Base-by-base conservation (phyloP, 2,888 invertebrate species). In the Mythimna lalbum region DNA sequence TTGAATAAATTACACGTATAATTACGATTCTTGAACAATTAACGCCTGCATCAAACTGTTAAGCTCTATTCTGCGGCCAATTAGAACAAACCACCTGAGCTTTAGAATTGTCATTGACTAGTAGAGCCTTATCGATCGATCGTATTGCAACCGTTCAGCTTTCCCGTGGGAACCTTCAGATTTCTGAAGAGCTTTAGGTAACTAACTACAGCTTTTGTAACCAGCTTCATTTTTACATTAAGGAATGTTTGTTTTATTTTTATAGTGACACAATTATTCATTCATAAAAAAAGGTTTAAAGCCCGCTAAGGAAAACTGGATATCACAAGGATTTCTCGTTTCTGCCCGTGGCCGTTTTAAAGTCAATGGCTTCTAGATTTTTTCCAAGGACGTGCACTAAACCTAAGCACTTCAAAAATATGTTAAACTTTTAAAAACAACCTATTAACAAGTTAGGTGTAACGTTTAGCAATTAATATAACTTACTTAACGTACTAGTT, bases 151-250 rank as follows among this genome's bases (percentile, higher is more conserved):
- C 59, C 56, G 36, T 69, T 84, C 56, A 65, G 68, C 60, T 76
- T 84, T 73, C 80, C 83, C 82, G 80, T 84, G 85, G 80, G 83
- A 84, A 83, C 66, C 60, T 70, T 49, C 43, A 66, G 52, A 67
- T 73, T 72, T 71, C 81, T 69, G 66, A 70, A 52, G 55, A 69
- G 36, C 57, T 69, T 73, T 49, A 53, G 17, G 33, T 55, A 71
- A 39, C 31, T 55, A 71, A 39, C 31, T 49, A 59, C 10, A 69
- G 23, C 33, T 56, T 64, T 63, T 63, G 80, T 75, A 69, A 60
- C 36, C 59, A 70, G 31, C 31, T 59, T 53, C 17, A 66, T 56
- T 57, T 68, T 64, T 64, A 76, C 53, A 68, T 43, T 47, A 21
- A 53, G 62, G 0, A 49, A 50, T 59, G 9, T 49, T 53, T 53